A percentile compares a stretch with the other conserved stretches of the same genome.
These are phyloP conservation scores for Lasioglossum figueresi DNA, from an alignment of 2,888 invertebrate species.

Conservation along the genomic window DNA sequence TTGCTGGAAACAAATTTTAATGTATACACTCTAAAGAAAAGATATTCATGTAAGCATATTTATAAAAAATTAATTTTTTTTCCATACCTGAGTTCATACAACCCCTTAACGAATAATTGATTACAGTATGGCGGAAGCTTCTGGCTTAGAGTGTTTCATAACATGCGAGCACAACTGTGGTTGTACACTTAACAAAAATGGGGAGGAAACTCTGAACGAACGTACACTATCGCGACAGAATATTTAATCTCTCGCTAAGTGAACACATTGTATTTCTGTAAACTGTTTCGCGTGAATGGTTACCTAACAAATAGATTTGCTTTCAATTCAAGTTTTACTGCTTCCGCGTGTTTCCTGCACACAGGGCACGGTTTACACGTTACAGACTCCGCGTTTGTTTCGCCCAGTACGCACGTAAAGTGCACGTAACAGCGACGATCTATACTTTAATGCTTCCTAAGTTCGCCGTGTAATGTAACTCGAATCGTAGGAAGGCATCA, in stretches of 20 bases:
- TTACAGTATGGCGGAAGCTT: background rate
- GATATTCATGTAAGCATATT: background rate
- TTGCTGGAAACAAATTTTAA: background rate
- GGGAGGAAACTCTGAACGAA: background rate
- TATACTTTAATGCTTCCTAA: slow-evolving; percentile 13
- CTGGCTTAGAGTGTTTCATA: background rate
- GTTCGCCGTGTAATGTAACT: slow-evolving; percentile 11
- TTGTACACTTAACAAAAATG: background rate
- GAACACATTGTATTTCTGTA: background rate
- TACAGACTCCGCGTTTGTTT: background rate
- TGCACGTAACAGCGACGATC: slow-evolving; percentile 7
- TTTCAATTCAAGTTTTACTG: background rate
- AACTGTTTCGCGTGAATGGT: background rate
- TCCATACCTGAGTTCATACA: background rate
- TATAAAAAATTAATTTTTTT: background rate
- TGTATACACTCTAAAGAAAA: background rate
- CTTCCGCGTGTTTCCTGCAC: background rate
- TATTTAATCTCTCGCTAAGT: background rate
- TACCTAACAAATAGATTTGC: background rate
- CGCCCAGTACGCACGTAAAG: slow-evolving; percentile 1
- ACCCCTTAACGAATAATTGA: background rate
- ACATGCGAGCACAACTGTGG: background rate
- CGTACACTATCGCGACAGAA: background rate
- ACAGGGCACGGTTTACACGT: too few relatives aligned
- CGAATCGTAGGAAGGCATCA: slow-evolving; percentile 52